Conservation (phyloP, 2,888 invertebrate genomes). For the Phyllotreta cruciferae region DNA sequence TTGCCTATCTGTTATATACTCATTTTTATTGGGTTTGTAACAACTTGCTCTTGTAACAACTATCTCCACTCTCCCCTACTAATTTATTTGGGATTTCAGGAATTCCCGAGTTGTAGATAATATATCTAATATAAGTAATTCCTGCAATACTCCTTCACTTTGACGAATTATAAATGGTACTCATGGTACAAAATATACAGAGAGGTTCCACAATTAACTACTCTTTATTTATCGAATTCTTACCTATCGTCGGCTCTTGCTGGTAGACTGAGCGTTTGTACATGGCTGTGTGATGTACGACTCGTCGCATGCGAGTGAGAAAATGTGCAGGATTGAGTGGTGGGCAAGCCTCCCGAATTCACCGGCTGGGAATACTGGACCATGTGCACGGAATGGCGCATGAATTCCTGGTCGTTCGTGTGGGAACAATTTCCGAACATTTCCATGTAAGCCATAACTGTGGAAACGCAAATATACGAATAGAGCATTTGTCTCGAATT, state of each 20-base stretch:
- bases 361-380: slow-evolving; percentile 51
- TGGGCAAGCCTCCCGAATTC: slow-evolving; percentile 58
- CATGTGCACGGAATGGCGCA: slow-evolving; percentile 85
- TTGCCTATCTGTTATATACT: too few species aligned
- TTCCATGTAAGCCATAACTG: slow-evolving; percentile 97
- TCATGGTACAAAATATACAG: too few species aligned
- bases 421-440: slow-evolving; percentile 92
- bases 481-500: background rate
- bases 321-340: slow-evolving; percentile 68
- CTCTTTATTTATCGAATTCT: slow-evolving; percentile 44
- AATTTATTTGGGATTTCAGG: too few species aligned
- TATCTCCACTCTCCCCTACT: too few species aligned
- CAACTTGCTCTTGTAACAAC: too few species aligned
- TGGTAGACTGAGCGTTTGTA: slow-evolving; percentile 51
- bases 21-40: too few species aligned
- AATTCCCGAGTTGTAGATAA: too few species aligned
- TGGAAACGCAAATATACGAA: slow-evolving; percentile 49
- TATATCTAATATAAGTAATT: too few species aligned
- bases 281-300: slow-evolving; percentile 51
- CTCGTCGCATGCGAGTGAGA: slow-evolving; percentile 55
- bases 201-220: too few species aligned
- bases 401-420: slow-evolving; percentile 77
- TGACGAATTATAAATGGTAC: too few species aligned
- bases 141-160: too few species aligned
- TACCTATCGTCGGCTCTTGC: slow-evolving; percentile 36